These are phyloP conservation scores for Zoanthus gigantus DNA, from an alignment of 92 coral and sea anemone species.

Conservation along the genomic window DNA sequence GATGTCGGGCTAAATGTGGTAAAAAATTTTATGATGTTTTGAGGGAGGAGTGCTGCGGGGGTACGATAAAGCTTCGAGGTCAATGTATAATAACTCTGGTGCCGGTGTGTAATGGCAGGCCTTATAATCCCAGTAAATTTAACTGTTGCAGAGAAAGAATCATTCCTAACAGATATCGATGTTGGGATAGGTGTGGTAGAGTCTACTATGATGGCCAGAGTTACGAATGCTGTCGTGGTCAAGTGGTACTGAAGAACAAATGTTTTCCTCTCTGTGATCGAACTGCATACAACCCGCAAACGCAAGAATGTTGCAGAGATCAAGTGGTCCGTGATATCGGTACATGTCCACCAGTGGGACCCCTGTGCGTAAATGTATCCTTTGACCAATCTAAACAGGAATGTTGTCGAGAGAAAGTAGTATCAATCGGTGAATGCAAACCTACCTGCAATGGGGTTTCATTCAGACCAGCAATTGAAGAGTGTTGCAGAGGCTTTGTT, in stretches of 20 bases:
- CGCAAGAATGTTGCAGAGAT: slow-evolving; percentile 23
- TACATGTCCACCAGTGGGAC: slow-evolving; percentile 9
- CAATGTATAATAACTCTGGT: neutral
- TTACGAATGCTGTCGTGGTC: slow-evolving; percentile 12
- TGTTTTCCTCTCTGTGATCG: slow-evolving; percentile 12
- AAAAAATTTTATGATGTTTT: neutral
- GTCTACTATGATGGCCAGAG: neutral
- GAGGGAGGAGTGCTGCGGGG: slow-evolving; percentile 25
- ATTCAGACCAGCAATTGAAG: neutral
- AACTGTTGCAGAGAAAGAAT: neutral
- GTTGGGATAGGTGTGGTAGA: slow-evolving; percentile 6
- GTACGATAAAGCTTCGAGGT: neutral
- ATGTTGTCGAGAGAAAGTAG: slow-evolving; percentile 32
- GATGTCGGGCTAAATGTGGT: neutral
- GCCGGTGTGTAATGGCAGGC: slow-evolving; percentile 3
- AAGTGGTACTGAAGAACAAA: neutral
- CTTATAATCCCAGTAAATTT: neutral
- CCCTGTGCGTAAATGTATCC: slow-evolving; percentile 26
- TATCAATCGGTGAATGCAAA: neutral
- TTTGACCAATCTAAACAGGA: slow-evolving; percentile 20
- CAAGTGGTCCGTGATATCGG: slow-evolving; percentile 5
- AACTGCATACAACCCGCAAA: neutral
- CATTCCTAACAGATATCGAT: neutral
- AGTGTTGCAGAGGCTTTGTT: slow-evolving; percentile 40
- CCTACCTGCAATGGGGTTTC: neutral